phyloP scores from a whole-genome alignment of 2,797 vertebrate species.

The Poecilia velifera region DNA sequence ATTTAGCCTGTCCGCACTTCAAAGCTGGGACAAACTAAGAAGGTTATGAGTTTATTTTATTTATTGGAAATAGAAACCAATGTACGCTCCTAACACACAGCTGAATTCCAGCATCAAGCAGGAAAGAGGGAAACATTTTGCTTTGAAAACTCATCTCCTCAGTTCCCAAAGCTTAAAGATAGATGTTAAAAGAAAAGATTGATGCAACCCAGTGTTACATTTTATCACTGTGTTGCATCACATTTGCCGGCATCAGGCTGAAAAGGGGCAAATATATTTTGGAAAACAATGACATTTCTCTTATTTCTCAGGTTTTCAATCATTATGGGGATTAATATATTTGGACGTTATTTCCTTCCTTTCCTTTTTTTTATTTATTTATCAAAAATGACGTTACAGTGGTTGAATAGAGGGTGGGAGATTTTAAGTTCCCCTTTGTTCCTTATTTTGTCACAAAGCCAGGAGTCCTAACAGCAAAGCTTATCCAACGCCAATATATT shows the following conservation, averaged over 20 bases:
- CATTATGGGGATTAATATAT: neutral
- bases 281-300: neutral
- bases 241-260: neutral
- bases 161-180: neutral
- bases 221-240: neutral
- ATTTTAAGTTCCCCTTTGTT: neutral
- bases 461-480: neutral
- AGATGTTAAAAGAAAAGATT: neutral
- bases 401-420: neutral
- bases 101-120: neutral
- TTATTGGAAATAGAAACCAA: neutral
- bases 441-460: conserved; percentile 1
- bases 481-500: conserved; percentile 5
- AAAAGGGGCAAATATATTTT: neutral
- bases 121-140: neutral
- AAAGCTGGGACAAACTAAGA: neutral
- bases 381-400: neutral
- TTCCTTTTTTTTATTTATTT: neutral
- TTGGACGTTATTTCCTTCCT: neutral
- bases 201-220: conserved; percentile 3
- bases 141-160: conserved; percentile 8
- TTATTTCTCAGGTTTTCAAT: neutral
- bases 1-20: neutral
- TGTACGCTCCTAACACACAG: neutral
- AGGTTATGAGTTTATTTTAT: neutral